phyloP scores from a whole-genome alignment of 1,140 invertebrate species.

The Melanaphis sacchari region DNA sequence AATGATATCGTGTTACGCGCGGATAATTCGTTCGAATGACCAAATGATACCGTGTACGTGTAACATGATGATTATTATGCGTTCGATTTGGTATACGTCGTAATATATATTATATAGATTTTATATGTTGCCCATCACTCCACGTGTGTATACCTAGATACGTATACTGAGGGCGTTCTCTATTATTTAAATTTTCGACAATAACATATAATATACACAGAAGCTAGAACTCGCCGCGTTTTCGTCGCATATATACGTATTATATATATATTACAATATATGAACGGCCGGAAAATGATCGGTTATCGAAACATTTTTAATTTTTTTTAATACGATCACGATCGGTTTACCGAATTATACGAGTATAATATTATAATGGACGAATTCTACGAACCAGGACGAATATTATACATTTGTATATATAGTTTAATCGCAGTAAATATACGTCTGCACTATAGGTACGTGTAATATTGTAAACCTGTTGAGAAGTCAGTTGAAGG shows the following conservation, averaged over 20 bases:
- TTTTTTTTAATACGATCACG: background rate
- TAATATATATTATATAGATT: background rate
- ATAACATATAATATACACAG: background rate
- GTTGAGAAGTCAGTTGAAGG: background rate
- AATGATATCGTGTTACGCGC: slow-evolving; percentile 5
- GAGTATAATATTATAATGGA: background rate
- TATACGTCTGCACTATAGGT: background rate
- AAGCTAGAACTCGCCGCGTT: background rate
- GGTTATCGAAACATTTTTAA: background rate
- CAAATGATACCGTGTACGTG: background rate
- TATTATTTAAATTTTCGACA: background rate
- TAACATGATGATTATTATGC: background rate
- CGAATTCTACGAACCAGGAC: background rate
- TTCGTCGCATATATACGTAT: too few relatives aligned
- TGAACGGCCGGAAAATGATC: background rate
- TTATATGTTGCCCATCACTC: background rate
- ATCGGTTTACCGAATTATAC: background rate
- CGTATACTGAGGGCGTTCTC: background rate
- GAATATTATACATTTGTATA: background rate
- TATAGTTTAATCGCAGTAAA: background rate
- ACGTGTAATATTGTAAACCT: background rate
- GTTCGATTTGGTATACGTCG: background rate
- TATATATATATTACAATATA: too few relatives aligned
- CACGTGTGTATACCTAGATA: background rate
- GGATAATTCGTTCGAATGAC: background rate